phyloP scores from a whole-genome alignment of 1,140 invertebrate genomes.

The Leptestheria dahalacensis region DNA sequence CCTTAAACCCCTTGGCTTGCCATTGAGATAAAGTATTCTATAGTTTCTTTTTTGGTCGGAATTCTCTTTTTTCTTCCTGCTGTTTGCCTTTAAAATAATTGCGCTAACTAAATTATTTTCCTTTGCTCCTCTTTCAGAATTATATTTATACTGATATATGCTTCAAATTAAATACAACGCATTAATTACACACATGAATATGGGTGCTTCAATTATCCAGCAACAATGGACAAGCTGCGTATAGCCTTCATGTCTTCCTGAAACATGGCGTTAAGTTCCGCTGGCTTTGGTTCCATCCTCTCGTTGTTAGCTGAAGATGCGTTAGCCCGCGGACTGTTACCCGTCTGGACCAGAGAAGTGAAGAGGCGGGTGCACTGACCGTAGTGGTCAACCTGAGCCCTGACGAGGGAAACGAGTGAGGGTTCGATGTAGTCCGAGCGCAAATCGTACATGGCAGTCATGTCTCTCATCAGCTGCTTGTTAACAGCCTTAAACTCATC shows the following conservation, averaged over 20 bases:
- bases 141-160: too few species aligned
- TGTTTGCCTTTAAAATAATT: too few species aligned
- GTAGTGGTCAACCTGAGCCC: slow-evolving; percentile 4
- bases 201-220: too few species aligned
- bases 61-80: too few species aligned
- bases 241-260: slow-evolving; percentile 6
- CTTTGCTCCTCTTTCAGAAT: too few species aligned
- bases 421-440: slow-evolving; percentile 4
- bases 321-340: background rate
- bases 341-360: slow-evolving; percentile 1
- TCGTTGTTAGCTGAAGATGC: background rate
- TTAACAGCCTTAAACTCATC: slow-evolving; percentile 1
- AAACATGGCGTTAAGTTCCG: background rate
- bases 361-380: slow-evolving; percentile 3
- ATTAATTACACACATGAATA: too few species aligned
- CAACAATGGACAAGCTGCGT: background rate
- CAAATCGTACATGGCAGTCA: background rate
- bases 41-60: too few species aligned
- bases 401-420: background rate
- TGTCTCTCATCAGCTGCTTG: slow-evolving; percentile 4
- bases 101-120: too few species aligned
- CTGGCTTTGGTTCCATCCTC: background rate
- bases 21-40: too few species aligned
- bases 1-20: too few species aligned
- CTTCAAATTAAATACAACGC: too few species aligned